Conservation (phyloP, 64 coral and sea anemone genomes). For the Montipora foliosa region DNA sequence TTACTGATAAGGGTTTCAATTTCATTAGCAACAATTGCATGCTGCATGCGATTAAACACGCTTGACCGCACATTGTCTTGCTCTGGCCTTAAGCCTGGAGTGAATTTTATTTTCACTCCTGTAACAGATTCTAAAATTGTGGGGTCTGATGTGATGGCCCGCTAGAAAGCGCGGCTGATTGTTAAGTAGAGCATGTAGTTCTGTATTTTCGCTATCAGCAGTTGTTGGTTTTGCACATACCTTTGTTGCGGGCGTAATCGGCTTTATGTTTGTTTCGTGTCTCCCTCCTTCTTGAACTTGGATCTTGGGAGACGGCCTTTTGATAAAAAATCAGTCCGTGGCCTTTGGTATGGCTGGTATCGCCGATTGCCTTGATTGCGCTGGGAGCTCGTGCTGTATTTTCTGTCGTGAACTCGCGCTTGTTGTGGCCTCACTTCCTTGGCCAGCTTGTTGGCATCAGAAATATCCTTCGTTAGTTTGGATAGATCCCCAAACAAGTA, state of each 20-base stretch:
- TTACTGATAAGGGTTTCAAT: neutral
- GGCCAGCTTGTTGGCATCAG: neutral
- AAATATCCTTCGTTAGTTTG: slow-evolving; percentile 52
- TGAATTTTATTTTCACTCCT: slow-evolving; percentile 35
- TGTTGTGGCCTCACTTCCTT: slow-evolving; percentile 32
- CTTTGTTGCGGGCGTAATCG: neutral
- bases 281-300: slow-evolving; percentile 8
- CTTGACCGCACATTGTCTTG: slow-evolving; percentile 52
- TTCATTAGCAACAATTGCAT: slow-evolving; percentile 42
- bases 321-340: neutral
- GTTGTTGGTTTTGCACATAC: slow-evolving; percentile 12
- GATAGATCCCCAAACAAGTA: slow-evolving; percentile 57
- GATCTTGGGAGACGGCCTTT: neutral
- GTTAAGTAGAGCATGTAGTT: neutral
- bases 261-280: slow-evolving; percentile 5
- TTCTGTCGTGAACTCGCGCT: neutral
- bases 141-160: too few species aligned
- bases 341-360: slow-evolving; percentile 11
- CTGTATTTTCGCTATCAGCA: neutral
- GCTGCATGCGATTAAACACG: slow-evolving; percentile 36
- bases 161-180: neutral
- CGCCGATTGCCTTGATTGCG: slow-evolving; percentile 5
- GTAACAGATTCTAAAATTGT: too few species aligned
- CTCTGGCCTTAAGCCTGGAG: slow-evolving; percentile 9
- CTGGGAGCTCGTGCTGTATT: neutral